phyloP scores from a whole-genome alignment of 2,113 vertebrate species.

The Candoia aspera region DNA sequence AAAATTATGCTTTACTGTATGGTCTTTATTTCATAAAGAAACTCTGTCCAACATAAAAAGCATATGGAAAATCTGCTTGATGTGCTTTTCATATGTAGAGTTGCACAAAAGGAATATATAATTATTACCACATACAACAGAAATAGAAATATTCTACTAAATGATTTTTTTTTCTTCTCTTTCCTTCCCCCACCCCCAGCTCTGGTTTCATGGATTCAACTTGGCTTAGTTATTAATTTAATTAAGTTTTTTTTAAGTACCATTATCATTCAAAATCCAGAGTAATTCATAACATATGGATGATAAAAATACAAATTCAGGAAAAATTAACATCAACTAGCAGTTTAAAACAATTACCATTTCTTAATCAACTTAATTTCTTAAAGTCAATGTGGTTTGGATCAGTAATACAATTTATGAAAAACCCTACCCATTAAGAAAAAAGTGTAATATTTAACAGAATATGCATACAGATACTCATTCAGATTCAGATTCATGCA shows the following conservation, averaged over 20 bases:
- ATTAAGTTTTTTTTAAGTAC: neutral
- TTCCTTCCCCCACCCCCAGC: neutral
- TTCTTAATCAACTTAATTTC: neutral
- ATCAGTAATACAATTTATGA: neutral
- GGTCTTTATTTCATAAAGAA: constrained; percentile 1
- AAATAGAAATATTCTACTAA: neutral
- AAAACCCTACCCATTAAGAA: neutral
- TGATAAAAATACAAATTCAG: neutral
- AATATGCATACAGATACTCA: neutral
- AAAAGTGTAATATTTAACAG: neutral
- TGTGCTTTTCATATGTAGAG: neutral
- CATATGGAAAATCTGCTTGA: constrained; percentile 19
- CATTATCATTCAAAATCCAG: neutral
- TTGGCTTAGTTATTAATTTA: neutral
- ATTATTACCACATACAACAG: constrained; percentile 13
- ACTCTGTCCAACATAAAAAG: constrained; percentile 22
- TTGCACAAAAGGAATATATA: constrained; percentile 17
- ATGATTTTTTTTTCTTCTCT: neutral
- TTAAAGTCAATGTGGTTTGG: neutral
- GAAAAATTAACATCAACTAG: neutral
- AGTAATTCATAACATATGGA: neutral
- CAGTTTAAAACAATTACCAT: neutral
- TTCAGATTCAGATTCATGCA: neutral
- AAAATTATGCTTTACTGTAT: neutral
- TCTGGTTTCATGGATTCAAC: constrained; percentile 3